Conservation (phyloP, 2,113 vertebrate genomes). For the Neoarius graeffei region DNA sequence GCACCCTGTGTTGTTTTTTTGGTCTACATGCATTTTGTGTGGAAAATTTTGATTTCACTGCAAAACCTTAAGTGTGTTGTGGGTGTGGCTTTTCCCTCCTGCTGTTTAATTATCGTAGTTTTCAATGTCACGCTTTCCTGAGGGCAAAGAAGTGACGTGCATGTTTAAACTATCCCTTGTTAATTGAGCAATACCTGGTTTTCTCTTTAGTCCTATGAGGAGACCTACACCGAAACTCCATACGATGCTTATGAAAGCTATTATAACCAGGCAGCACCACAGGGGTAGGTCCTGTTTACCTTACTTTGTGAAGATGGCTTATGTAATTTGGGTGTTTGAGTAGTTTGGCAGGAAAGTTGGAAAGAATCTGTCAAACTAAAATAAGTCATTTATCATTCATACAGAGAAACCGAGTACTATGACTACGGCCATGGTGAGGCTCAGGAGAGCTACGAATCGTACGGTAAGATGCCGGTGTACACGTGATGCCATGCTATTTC, state of each 20-base stretch:
- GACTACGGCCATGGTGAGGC: slow-evolving; percentile 96
- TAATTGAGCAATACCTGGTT: neutral
- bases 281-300: slow-evolving; percentile 78
- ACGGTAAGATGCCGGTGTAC: slow-evolving; percentile 74
- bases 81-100: too few relatives aligned
- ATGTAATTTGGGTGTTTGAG: neutral
- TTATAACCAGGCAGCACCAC: slow-evolving; percentile 87
- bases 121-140: too few relatives aligned
- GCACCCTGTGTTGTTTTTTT: too few relatives aligned
- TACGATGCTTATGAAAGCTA: slow-evolving; percentile 93
- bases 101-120: too few relatives aligned
- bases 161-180: neutral
- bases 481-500: neutral
- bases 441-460: slow-evolving; percentile 89
- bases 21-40: too few relatives aligned
- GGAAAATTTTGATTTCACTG: too few relatives aligned
- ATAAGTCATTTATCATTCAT: neutral
- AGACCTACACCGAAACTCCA: slow-evolving; percentile 84
- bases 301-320: neutral
- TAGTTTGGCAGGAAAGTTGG: neutral
- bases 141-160: too few relatives aligned
- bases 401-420: slow-evolving; percentile 95
- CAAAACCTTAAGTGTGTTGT: too few relatives aligned
- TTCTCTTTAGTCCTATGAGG: slow-evolving; percentile 82
- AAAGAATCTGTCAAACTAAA: too few relatives aligned